These are phyloP conservation scores for Onychostoma macrolepis DNA, from an alignment of 2,113 vertebrate genomes.

Conservation along the genomic window DNA sequence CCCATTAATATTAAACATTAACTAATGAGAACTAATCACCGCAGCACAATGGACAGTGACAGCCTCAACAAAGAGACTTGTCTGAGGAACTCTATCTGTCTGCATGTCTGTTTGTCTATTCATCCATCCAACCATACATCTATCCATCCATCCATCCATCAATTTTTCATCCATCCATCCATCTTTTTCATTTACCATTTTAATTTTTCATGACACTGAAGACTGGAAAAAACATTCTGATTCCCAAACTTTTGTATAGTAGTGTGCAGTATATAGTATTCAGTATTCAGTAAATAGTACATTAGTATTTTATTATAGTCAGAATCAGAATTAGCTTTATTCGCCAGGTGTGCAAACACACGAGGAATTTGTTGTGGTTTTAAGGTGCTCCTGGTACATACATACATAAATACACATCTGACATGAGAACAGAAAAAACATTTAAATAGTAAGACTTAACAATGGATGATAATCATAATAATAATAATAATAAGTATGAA, in stretches of 20 bases:
- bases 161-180: background rate
- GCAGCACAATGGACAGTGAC: slow-evolving; percentile 69
- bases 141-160: background rate
- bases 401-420: too few relatives aligned
- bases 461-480: too few relatives aligned
- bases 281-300: background rate
- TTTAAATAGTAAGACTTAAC: too few relatives aligned
- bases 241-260: background rate
- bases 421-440: too few relatives aligned
- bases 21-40: slow-evolving; percentile 80
- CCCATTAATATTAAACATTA: slow-evolving; percentile 77
- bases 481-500: too few relatives aligned
- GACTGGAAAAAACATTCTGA: background rate
- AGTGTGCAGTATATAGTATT: background rate
- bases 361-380: too few relatives aligned
- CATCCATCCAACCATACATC: background rate
- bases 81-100: background rate
- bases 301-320: background rate
- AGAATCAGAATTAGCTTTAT: too few relatives aligned
- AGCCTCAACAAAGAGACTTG: slow-evolving; percentile 62
- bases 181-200: too few relatives aligned
- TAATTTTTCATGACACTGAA: slow-evolving; percentile 33
- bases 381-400: too few relatives aligned
- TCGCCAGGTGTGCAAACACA: too few relatives aligned
- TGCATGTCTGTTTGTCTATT: background rate